These are phyloP conservation scores for Palythoa grandiflora DNA, from an alignment of 92 coral and sea anemone genomes.

Conservation along the genomic window DNA sequence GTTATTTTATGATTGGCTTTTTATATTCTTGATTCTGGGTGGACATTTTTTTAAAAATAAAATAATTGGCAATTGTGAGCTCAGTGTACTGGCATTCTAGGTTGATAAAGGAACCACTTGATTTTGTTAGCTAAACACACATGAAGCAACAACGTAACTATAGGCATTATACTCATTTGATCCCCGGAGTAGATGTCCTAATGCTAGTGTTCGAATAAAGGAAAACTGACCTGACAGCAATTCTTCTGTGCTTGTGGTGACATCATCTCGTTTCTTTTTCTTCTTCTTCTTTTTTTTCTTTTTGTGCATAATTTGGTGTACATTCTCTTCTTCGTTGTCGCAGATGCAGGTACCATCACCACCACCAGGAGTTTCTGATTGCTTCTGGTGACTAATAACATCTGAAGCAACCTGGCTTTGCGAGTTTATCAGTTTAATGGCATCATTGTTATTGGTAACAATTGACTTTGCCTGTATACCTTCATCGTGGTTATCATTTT, in stretches of 20 bases:
- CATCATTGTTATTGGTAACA: neutral
- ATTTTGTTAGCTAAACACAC: no score
- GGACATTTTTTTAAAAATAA: no score
- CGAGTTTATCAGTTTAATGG: neutral
- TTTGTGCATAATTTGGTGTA: no score
- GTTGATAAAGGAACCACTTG: no score
- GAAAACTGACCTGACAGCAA: neutral
- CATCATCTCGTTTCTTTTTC: neutral
- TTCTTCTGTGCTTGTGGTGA: neutral
- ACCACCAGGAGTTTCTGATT: neutral
- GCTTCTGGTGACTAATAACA: neutral
- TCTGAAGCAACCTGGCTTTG: neutral
- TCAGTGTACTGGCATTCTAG: no score
- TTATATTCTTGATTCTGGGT: no score
- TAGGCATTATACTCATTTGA: no score
- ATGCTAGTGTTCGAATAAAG: no score
- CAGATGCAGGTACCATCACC: neutral
- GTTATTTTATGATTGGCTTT: no score
- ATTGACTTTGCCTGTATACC: neutral
- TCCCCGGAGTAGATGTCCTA: no score
- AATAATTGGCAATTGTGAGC: no score
- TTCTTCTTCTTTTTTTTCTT: constrained; percentile 9
- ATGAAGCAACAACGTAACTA: no score
- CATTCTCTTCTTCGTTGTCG: neutral
- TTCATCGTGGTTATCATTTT: neutral